phyloP scores from a whole-genome alignment of 1,140 invertebrate species.

The Heliconius congener region DNA sequence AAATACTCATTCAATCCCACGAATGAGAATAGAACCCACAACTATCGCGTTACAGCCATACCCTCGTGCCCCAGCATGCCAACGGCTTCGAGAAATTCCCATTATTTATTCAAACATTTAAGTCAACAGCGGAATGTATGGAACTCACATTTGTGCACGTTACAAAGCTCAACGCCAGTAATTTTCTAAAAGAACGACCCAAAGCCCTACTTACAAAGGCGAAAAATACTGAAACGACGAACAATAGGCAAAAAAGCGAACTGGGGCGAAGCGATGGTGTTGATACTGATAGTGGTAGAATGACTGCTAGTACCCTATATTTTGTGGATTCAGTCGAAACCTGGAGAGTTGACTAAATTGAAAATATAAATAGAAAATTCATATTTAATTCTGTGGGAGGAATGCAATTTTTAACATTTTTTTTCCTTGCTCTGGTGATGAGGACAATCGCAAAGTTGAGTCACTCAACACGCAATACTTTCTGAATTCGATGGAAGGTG shows the following conservation, averaged over 20 bases:
- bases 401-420: too few relatives aligned
- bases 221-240: conserved; percentile 39
- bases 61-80: accelerated
- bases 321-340: too few relatives aligned
- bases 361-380: too few relatives aligned
- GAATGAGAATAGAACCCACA: too few relatives aligned
- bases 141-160: conserved; percentile 25
- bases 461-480: too few relatives aligned
- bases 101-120: conserved; percentile 9
- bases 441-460: too few relatives aligned
- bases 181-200: conserved; percentile 37
- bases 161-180: conserved; percentile 31
- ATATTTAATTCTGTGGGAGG: too few relatives aligned
- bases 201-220: conserved; percentile 36
- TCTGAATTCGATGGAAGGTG: too few relatives aligned
- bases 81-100: neutral
- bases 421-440: too few relatives aligned
- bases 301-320: neutral
- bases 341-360: too few relatives aligned
- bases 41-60: too few relatives aligned
- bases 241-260: conserved; percentile 41
- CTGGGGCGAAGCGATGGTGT: conserved; percentile 38
- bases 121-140: conserved; percentile 3
- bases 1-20: too few relatives aligned
- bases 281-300: neutral